These are phyloP conservation scores for Lasioglossum lativentre DNA, from an alignment of 2,888 invertebrate species.

Conservation along the genomic window DNA sequence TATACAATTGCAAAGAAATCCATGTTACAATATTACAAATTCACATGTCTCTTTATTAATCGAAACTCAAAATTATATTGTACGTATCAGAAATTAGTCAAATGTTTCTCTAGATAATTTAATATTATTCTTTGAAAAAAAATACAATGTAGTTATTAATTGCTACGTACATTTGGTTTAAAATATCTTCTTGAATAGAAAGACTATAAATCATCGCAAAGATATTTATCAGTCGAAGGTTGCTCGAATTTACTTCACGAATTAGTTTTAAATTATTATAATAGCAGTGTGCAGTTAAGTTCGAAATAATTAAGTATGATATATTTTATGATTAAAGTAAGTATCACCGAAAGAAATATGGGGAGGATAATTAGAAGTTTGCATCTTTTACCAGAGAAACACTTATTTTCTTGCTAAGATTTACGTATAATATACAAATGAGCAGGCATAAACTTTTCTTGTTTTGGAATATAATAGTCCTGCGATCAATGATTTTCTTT, in stretches of 20 bases:
- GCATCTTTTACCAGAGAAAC: constrained; percentile 56
- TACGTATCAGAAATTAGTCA: constrained; percentile 47
- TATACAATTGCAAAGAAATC: constrained; percentile 57
- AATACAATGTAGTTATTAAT: constrained; percentile 57
- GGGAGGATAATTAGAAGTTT: constrained; percentile 36
- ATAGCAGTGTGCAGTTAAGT: neutral
- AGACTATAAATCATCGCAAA: neutral
- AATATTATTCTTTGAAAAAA: constrained; percentile 51
- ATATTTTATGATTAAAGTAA: neutral
- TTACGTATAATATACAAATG: constrained; percentile 70
- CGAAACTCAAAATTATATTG: constrained; percentile 29
- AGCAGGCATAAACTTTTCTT: constrained; percentile 73
- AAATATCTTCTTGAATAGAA: constrained; percentile 16
- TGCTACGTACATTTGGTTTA: constrained; percentile 33
- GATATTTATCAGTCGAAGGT: neutral
- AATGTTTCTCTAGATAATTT: constrained; percentile 61
- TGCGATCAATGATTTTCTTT: constrained; percentile 74
- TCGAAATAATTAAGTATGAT: neutral
- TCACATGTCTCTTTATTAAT: constrained; percentile 22
- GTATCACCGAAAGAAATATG: constrained; percentile 7
- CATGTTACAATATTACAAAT: constrained; percentile 43
- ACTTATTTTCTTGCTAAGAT: constrained; percentile 65
- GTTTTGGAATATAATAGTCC: constrained; percentile 77
- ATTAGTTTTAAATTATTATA: neutral
- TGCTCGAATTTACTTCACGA: neutral